A percentile compares a stretch with the other conserved stretches of the same genome.
These are phyloP conservation scores for Danionella cerebrum DNA, from an alignment of 2,113 vertebrate genomes.

Conservation along the genomic window DNA sequence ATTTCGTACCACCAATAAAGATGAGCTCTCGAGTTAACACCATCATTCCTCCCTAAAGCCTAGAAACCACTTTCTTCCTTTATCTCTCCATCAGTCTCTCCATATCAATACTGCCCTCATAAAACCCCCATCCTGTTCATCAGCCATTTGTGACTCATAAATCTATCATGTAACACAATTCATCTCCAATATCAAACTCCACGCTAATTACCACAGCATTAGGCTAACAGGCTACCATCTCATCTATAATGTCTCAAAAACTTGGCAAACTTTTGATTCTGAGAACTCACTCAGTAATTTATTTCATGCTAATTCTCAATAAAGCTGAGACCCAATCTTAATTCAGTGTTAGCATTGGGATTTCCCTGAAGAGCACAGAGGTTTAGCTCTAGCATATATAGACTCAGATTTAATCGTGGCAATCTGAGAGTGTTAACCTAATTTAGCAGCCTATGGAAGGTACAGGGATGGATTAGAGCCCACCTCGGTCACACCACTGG, in stretches of 20 bases:
- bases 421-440: slow-evolving; percentile 36
- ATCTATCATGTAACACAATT: slow-evolving; percentile 33
- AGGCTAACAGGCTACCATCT: slow-evolving; percentile 33
- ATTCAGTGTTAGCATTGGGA: not conserved
- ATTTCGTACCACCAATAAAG: not conserved
- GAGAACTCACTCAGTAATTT: slow-evolving; percentile 2
- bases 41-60: not conserved
- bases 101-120: not conserved
- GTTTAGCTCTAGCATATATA: slow-evolving; percentile 23
- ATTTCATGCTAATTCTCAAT: slow-evolving; percentile 2
- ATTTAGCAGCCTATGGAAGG: slow-evolving; percentile 34
- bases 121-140: slow-evolving; percentile 23
- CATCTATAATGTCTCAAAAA: not conserved
- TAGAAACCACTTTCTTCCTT: slow-evolving; percentile 42
- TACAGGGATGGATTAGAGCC: slow-evolving; percentile 25
- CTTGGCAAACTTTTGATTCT: slow-evolving; percentile 14
- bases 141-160: slow-evolving; percentile 24
- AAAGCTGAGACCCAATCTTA: slow-evolving; percentile 20
- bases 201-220: slow-evolving; percentile 32
- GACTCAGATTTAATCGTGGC: slow-evolving; percentile 14
- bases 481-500: slow-evolving; percentile 28
- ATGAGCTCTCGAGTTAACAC: not conserved
- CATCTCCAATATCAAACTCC: slow-evolving; percentile 11
- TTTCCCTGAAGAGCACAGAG: slow-evolving; percentile 25
- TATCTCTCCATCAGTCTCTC: not conserved